Base-by-base conservation (phyloP, 2,888 invertebrate species). In the Phaonia tiefii region DNA sequence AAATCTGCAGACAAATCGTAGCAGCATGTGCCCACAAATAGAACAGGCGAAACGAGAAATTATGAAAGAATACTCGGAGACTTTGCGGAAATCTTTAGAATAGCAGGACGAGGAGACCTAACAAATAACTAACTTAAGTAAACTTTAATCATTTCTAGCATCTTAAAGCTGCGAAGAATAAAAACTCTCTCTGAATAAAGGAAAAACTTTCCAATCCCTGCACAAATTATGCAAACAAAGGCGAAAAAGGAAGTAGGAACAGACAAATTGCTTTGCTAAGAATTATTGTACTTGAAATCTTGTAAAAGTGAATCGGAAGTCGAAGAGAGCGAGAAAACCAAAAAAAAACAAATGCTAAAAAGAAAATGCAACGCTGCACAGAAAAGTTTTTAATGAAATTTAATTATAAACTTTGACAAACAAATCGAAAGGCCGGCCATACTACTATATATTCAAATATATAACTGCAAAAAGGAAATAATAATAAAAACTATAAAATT, bases 331-430 rank as follows among this genome's bases (percentile, higher is more conserved):
- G 17, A 37, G 25, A 54, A 67, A 67, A 15, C 15, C 15, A 22
- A 46, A 51, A 42, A 58, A n/a, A n/a, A 51, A 11, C 42, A 8
- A 22, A 56, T 8, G 44, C 46, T 2, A 13, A 4, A 1, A 37
- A 54, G 20, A 78, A 63, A 63, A 63, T 42, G 63, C 26, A 42
- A 44, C n/a, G 15, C 51, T 58, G 31, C 31, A 58, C n/a, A 78
- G 15, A 42, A 78, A 81, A 78, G 71, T 81, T 81, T 81, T 75
- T 78, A 81, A 78, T 81, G 78, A 81, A 81, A 81, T 81, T 81
- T 81, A 78, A 81, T 81, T 81, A 81, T 81, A 81, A 81, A 81
- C 78, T 81, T 81, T 78, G 78, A 74, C 81, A 81, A 81, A 81
- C 78, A 72, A 81, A 81, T 72, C 75, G 78, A 81, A 81, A 78